Conservation (phyloP, 1,140 invertebrate genomes). For the Babylonia areolata region DNA sequence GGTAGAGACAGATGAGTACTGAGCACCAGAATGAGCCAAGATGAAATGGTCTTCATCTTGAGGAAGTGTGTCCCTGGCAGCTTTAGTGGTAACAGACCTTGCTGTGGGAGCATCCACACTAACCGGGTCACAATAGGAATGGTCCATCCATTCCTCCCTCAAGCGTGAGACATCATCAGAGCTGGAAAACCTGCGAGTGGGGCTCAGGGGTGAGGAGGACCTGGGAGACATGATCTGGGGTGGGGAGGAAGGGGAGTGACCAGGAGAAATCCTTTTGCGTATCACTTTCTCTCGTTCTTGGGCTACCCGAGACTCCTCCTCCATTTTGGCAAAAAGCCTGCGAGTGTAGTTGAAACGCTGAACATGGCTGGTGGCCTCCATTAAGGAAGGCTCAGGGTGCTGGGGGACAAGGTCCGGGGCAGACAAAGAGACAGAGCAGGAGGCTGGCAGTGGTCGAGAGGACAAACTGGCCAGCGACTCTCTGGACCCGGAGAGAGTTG, state of each 20-base stretch:
- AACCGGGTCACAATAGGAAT: not conserved
- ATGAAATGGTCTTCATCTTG: not conserved
- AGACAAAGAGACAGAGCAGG: conserved; percentile 2
- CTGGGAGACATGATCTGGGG: conserved; percentile 55
- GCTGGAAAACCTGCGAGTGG: conserved; percentile 25
- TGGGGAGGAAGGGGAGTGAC: conserved; percentile 40
- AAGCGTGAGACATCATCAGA: conserved; percentile 29
- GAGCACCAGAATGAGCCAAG: conserved; percentile 12
- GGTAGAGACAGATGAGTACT: conserved; percentile 14
- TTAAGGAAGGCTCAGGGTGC: conserved; percentile 40
- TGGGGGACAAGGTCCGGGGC: conserved; percentile 30
- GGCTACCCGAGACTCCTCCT: conserved; percentile 72
- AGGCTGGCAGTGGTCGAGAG: conserved; percentile 11
- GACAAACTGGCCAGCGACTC: not conserved
- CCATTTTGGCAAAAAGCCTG: conserved; percentile 94
- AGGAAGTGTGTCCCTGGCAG: not conserved
- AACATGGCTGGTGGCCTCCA: conserved; percentile 66
- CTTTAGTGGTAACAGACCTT: conserved; percentile 4
- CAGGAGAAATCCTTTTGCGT: conserved; percentile 76
- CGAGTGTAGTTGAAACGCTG: conserved; percentile 91
- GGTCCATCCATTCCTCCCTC: not conserved
- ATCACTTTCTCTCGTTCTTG: conserved; percentile 69
- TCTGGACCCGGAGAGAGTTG: conserved; percentile 8
- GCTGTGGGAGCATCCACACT: not conserved
- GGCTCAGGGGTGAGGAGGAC: not conserved